phyloP scores from a whole-genome alignment of 2,797 vertebrate species.

The Xiphophorus birchmanni region DNA sequence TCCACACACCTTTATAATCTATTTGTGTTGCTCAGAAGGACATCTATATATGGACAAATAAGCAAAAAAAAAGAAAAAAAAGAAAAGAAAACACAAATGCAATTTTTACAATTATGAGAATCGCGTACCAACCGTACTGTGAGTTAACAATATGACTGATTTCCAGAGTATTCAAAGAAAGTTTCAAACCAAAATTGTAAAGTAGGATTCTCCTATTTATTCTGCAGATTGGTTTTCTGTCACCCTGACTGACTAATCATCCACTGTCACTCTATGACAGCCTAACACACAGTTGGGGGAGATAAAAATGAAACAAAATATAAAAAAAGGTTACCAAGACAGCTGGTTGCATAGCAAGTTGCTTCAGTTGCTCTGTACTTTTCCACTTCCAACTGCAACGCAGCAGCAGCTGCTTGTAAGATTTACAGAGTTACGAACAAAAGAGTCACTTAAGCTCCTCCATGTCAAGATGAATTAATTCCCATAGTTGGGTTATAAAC shows the following conservation, averaged over 20 bases:
- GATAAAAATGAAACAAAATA: neutral
- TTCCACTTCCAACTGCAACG: conserved; percentile 45
- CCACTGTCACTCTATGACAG: conserved; percentile 42
- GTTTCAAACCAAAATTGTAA: neutral
- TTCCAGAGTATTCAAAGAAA: neutral
- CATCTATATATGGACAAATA: neutral
- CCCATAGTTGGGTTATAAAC: neutral
- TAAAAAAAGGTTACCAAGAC: conserved; percentile 64
- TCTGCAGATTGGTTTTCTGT: conserved; percentile 7
- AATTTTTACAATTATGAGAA: neutral
- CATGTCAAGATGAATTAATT: conserved; percentile 24
- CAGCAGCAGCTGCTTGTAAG: conserved; percentile 41
- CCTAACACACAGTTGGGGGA: conserved; percentile 38
- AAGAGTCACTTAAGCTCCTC: conserved; percentile 19
- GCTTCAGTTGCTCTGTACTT: conserved; percentile 41
- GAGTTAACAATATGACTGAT: neutral
- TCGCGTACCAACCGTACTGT: neutral
- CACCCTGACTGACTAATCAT: conserved; percentile 19
- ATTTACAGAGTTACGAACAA: conserved; percentile 21
- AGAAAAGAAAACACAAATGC: too few relatives aligned
- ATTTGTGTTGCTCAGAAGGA: neutral
- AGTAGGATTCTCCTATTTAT: neutral
- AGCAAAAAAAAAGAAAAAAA: neutral
- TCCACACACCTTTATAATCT: neutral
- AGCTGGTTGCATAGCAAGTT: conserved; percentile 26